Evolutionary conservation across 2,113 vertebrate species (phyloP).

Genomic region (Ranitomeya variabilis): DNA sequence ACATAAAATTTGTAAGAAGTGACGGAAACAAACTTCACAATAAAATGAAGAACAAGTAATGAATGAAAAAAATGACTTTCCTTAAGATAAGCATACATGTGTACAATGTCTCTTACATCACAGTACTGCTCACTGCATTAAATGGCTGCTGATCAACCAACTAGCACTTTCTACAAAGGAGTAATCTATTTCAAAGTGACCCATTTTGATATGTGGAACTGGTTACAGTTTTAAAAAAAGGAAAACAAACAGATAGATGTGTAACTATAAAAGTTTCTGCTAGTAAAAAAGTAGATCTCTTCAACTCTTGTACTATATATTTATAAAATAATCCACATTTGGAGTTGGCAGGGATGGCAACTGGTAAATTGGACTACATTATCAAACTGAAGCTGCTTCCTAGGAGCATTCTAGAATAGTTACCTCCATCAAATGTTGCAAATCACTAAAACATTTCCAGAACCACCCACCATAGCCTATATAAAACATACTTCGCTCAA

Average conservation of each 20-base stretch:
- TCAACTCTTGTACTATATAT: background rate
- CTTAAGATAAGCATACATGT: background rate
- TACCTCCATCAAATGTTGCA: background rate
- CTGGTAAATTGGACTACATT: background rate
- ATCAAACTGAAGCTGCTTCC: background rate
- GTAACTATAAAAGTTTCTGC: background rate
- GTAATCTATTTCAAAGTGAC: background rate
- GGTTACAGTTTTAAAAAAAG: conserved; percentile 1
- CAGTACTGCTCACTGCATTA: background rate
- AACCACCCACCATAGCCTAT: background rate
- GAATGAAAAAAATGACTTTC: background rate
- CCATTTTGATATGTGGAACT: background rate
- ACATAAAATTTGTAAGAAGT: background rate
- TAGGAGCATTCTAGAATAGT: background rate
- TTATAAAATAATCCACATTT: background rate
- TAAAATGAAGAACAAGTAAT: background rate
- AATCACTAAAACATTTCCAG: conserved; percentile 24
- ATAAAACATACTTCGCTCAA: background rate
- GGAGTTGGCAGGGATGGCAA: no score
- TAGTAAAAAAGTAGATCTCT: conserved; percentile 1
- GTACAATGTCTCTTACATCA: background rate
- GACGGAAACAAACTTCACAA: background rate
- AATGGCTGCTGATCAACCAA: background rate
- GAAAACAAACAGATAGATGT: background rate
- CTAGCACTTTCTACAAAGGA: background rate